A percentile compares a stretch with the other conserved stretches of the same genome.
Conservation (phyloP, 2,113 vertebrate genomes). For the Neodontobutis hainanensis region DNA sequence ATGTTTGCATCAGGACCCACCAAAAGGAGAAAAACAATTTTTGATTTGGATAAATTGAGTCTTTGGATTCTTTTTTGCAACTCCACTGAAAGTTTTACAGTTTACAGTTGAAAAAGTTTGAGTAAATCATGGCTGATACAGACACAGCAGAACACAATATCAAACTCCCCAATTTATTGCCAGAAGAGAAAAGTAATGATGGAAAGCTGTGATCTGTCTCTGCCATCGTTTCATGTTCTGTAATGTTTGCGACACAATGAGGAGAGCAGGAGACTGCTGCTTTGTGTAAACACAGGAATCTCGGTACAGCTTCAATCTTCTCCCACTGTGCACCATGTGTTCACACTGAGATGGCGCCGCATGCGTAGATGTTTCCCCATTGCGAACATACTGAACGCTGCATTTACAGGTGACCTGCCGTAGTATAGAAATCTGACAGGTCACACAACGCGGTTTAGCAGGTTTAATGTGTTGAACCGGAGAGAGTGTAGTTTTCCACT, state of each 20-base stretch:
- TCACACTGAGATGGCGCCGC: conserved; percentile 15
- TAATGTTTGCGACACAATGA: conserved; percentile 21
- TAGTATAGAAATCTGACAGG: conserved; percentile 30
- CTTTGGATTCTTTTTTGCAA: not conserved
- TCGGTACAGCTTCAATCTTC: conserved; percentile 12
- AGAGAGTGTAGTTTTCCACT: conserved; percentile 55
- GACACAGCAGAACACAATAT: conserved; percentile 20
- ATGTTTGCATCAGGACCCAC: not conserved
- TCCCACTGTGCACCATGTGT: conserved; percentile 26
- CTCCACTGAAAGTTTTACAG: not conserved
- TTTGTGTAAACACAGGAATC: conserved; percentile 21
- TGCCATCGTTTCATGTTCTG: conserved; percentile 13
- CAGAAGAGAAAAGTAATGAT: conserved; percentile 10
- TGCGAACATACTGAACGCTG: conserved; percentile 13
- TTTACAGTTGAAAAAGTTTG: not conserved
- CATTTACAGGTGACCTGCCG: conserved; percentile 37
- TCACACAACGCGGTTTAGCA: conserved; percentile 62
- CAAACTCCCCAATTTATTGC: conserved; percentile 7
- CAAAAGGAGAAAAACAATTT: not conserved
- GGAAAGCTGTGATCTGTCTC: conserved; percentile 4
- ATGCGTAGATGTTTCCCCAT: conserved; percentile 15
- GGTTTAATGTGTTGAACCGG: conserved; percentile 66
- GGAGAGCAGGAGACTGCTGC: not conserved
- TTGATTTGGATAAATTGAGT: not conserved
- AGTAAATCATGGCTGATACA: conserved; percentile 18